Evolutionary conservation across 2,113 vertebrate genomes (phyloP).

Genomic region (Brachyhypopomus occidentalis): DNA sequence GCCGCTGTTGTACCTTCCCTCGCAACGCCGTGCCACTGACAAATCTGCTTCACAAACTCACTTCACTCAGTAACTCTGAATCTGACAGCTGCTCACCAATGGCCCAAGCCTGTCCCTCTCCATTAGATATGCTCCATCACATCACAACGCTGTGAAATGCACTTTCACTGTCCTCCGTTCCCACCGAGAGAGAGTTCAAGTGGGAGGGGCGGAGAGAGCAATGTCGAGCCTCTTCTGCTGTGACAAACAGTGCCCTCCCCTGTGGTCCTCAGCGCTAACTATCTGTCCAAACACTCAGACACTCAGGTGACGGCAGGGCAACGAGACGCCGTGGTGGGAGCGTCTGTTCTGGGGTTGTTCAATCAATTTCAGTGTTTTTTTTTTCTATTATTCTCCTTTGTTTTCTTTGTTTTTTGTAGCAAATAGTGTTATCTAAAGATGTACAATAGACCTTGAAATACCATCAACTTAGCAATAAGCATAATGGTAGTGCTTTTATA

Average conservation of each 20-base stretch:
- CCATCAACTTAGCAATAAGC: not conserved
- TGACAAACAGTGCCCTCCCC: conserved; percentile 26
- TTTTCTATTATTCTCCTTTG: not conserved
- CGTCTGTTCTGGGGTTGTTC: not conserved
- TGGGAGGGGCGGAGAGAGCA: conserved; percentile 2
- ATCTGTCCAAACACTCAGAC: not conserved
- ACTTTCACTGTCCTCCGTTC: conserved; percentile 34
- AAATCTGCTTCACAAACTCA: conserved; percentile 17
- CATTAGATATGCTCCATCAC: conserved; percentile 52
- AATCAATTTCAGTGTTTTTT: not conserved
- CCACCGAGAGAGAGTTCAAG: conserved; percentile 3
- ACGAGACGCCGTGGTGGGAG: not conserved
- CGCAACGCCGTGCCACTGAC: not conserved
- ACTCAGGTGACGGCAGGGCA: not conserved
- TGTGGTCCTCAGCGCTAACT: not conserved
- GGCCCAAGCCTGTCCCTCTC: conserved; percentile 31
- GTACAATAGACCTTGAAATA: not conserved
- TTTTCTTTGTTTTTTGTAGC: not conserved
- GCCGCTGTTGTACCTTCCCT: conserved; percentile 13
- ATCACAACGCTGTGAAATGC: conserved; percentile 50
- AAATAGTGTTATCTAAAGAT: not conserved
- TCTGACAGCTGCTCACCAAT: conserved; percentile 36
- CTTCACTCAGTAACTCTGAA: conserved; percentile 42
- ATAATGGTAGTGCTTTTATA: too few relatives aligned
- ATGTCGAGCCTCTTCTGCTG: conserved; percentile 9